Evolutionary conservation across 2,888 invertebrate species (phyloP), one percentile per base, ranked within the genome.

Genomic region (Sesamia inferens): DNA sequence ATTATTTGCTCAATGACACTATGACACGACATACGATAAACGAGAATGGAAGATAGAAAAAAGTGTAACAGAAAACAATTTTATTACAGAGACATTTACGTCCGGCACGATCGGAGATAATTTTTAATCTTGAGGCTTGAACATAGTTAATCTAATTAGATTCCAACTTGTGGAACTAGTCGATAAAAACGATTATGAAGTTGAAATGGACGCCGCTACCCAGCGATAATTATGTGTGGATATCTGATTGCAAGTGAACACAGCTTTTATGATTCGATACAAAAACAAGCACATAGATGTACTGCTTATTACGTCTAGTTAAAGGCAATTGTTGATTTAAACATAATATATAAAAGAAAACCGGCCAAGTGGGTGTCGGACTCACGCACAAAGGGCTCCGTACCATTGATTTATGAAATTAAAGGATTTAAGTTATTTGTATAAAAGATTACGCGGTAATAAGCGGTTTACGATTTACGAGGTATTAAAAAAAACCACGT

Each of bases 21-120:
- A 88, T 90, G 88, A 90, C 88, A 89, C 86, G 88, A 90, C 86
- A 85, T 85, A 86, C 84, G 77, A 82, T 86, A 88, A 93, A 92
- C 87, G 89, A 90, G 93, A 93, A 91, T 93, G 93, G 93, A 93
- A 91, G 89, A 90, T 84, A 87, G 88, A 92, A 92, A 93, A 91
- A 91, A 90, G 88, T 90, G 85, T 88, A 90, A 89, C 89, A 92
- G 90, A 91, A 92, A 91, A 92, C 89, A 87, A 89, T 92, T 93
- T 93, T 93, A 93, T 93, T 92, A 90, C 91, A 88, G 83, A 88
- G 91, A 91, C 93, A 92, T 93, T 93, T 94, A 93, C 93, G 93
- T 89, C 92, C 88, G 87, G 87, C 87, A 87, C 80, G 89, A 91
- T 89, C 88, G 85, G 75, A 91, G 90, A 92, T 93, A 91, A 91